Conservation (phyloP, 2,888 invertebrate species). For the Hanleya hanleyi region DNA sequence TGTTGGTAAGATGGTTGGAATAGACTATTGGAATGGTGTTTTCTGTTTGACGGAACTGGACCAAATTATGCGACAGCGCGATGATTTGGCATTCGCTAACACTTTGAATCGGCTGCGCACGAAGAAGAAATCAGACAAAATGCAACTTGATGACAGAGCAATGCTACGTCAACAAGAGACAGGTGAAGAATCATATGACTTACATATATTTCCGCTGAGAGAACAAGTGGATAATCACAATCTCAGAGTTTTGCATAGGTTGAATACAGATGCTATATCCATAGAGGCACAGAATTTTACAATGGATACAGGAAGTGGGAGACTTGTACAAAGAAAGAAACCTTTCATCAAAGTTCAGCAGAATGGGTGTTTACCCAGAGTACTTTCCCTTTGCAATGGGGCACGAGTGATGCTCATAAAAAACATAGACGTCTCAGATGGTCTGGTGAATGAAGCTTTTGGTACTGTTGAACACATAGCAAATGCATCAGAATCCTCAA, state of each 20-base stretch:
- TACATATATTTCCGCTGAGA: background rate
- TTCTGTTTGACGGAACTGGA: background rate
- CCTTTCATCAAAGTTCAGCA: background rate
- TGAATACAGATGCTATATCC: background rate
- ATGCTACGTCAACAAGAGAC: background rate
- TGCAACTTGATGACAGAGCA: background rate
- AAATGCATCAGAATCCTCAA: background rate
- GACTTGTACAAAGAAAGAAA: background rate
- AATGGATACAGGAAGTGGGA: too few species aligned
- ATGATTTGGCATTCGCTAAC: background rate
- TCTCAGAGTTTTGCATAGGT: background rate
- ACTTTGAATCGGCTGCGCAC: background rate
- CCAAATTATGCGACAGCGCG: background rate
- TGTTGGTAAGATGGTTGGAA: background rate
- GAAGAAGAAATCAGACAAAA: background rate
- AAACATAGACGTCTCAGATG: background rate
- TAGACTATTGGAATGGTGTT: background rate
- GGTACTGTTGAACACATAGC: background rate
- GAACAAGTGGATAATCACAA: background rate
- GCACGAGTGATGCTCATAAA: background rate
- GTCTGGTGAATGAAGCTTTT: background rate
- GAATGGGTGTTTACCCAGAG: background rate
- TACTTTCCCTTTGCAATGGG: background rate
- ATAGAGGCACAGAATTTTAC: background rate
- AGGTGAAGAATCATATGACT: background rate